phyloP scores from a whole-genome alignment of 1,140 invertebrate species.

The Lethocerus indicus region DNA sequence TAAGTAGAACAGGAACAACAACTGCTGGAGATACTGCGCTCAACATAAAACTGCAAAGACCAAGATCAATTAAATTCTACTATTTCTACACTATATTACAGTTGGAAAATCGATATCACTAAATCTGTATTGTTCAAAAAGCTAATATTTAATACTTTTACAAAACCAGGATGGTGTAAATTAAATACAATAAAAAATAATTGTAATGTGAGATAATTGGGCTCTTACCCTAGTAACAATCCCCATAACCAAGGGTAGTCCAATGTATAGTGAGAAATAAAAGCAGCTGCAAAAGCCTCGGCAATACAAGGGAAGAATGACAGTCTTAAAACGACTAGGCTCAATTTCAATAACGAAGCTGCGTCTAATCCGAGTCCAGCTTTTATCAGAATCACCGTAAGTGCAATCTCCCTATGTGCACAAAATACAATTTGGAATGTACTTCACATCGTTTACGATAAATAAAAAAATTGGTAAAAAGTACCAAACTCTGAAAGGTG shows the following conservation, averaged over 20 bases:
- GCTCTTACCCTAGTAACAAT: constrained; percentile 38
- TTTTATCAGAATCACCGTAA: constrained; percentile 52
- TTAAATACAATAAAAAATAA: too few relatives aligned
- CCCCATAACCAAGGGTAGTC: constrained; percentile 53
- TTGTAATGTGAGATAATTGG: not conserved
- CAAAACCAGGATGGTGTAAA: too few relatives aligned
- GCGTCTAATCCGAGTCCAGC: constrained; percentile 58
- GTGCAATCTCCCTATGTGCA: constrained; percentile 36
- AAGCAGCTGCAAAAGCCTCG: constrained; percentile 38
- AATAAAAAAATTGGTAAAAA: too few relatives aligned
- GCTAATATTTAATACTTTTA: too few relatives aligned
- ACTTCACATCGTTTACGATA: not conserved
- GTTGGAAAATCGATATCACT: too few relatives aligned
- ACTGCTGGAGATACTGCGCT: constrained; percentile 64
- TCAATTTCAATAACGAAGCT: constrained; percentile 37
- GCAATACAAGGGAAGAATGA: constrained; percentile 44
- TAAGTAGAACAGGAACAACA: constrained; percentile 51
- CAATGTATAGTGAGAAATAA: constrained; percentile 36
- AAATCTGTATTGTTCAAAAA: too few relatives aligned
- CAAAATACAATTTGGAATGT: not conserved
- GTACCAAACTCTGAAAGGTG: too few relatives aligned
- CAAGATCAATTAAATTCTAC: not conserved
- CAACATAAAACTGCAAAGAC: constrained; percentile 28
- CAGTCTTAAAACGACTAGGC: constrained; percentile 35
- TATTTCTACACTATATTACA: too few relatives aligned